These are phyloP conservation scores for Chitala chitala DNA, from an alignment of 2,113 vertebrate species.

Conservation along the genomic window DNA sequence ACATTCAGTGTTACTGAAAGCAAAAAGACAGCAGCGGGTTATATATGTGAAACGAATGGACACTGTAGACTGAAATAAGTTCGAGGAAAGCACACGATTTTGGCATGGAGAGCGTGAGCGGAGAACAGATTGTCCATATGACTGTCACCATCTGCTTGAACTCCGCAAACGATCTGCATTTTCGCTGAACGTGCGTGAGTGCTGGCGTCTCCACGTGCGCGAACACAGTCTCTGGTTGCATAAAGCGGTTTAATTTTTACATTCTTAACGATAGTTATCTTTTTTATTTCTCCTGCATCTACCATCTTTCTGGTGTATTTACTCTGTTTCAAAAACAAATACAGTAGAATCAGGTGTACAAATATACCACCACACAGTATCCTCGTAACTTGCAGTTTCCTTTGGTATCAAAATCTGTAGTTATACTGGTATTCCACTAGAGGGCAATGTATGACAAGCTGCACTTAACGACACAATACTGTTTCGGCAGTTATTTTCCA, in stretches of 20 bases:
- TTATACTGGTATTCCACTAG: background rate
- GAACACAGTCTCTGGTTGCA: too few relatives aligned
- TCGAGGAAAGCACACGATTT: constrained; percentile 16
- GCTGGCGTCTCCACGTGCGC: background rate
- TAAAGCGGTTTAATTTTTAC: too few relatives aligned
- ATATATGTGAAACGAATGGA: background rate
- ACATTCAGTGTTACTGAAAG: too few relatives aligned
- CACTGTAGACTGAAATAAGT: background rate
- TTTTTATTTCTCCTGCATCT: background rate
- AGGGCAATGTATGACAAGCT: background rate
- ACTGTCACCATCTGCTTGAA: constrained; percentile 29
- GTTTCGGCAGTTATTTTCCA: background rate
- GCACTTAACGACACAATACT: background rate
- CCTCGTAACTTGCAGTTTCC: background rate
- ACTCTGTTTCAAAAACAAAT: background rate
- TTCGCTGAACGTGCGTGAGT: constrained; percentile 4
- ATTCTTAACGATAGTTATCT: too few relatives aligned
- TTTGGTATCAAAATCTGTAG: background rate
- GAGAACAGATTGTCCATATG: constrained; percentile 22
- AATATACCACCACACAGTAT: background rate
- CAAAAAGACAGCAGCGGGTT: background rate
- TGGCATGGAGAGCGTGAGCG: constrained; percentile 19
- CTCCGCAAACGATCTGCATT: constrained; percentile 18
- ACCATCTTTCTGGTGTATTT: background rate
- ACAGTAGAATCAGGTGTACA: background rate